Base-by-base conservation (phyloP, 2,888 invertebrate species). In the Minunthozetes semirufus region DNA sequence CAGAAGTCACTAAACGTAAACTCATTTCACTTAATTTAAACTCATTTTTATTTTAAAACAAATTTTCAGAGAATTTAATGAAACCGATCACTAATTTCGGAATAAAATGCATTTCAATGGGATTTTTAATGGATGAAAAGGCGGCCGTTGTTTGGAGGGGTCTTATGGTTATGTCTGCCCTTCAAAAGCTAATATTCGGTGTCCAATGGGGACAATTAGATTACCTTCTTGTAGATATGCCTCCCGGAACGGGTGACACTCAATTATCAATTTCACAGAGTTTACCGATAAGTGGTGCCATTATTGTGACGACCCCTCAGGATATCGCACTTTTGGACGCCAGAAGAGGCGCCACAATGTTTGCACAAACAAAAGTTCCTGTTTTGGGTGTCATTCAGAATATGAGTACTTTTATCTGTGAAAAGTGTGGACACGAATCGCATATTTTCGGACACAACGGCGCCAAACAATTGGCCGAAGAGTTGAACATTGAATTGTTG, bases 101-200 rank as follows among this genome's bases (percentile, higher is more conserved):
- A 73, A 87, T 97, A 1, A 94, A 95, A 87, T 96, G 95, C 81
- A 92, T 97, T 89, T 97, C 96, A 3, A 95, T 97, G 92, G 96
- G 95, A 3, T 89, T 95, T 82, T 84, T 97, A 25, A 89, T 94
- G 1, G 88, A 89, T n/a, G 89, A 92, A 76, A 89, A 89, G 77
- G 88, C 90, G 11, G 91, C 97, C 0, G 89, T 95, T 13, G 90
- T 97, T 42, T 98, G 97, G 97, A 87, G 97, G 78, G 97, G 97
- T 0, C 87, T 95, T 25, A 92, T 97, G 89, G 95, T 97, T 72
- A 97, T 96, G 95, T 92, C 92, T 78, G 96, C 96, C 0, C 83
- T 97, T 75, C 90, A 95, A 79, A 88, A 90, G 79, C 84, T 97
- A 33, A 86, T 95, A 42, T 86, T 90, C 78, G 90, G 93, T 82